Base-by-base conservation (phyloP, 2,888 invertebrate species). In the Eueremaeus valkanovi region DNA sequence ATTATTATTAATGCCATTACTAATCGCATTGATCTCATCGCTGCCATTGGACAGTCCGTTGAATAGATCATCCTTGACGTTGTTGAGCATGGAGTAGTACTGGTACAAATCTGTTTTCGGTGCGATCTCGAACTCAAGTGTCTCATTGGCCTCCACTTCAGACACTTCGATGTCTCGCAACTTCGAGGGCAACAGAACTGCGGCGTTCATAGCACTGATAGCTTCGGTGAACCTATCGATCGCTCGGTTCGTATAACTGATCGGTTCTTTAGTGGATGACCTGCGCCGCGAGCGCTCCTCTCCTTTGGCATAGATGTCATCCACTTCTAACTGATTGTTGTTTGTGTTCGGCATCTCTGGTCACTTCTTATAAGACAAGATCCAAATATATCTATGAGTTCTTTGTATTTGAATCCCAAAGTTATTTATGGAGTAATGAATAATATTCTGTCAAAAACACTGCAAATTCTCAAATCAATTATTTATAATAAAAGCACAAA, bases 261-360 rank as follows among this genome's bases (percentile, higher is more conserved):
- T 31, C 11, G 49, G 27, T 24, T 61, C 61, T 33, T 61, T 61
- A 31, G 27, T 27, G 16, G 75, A 74, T 21, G 66, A 68, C 40
- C 75, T 40, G 5, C 75, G 66, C n/a, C 68, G 45, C 13, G 45
- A 51, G 24, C 68, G 31, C 33, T 68, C 49, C n/a, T 66, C 75
- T 1, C 75, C 75, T n/a, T 29, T 70, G 24, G 68, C 68, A 49
- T 68, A 74, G 42, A 74, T 68, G 36, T 74, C 75, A 13, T 74
- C 75, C 24, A 74, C 75, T 33, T 74, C 70, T 29, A 74, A 27
- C 13, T 68, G 58, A 24, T 58, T 74, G 24, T 27, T 27, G 21
- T 21, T 70, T 29, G 68, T 68, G 33, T 68, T 74, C 0, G 45
- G 29, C 75, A 74, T 74, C 21, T 21, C 27, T 42, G 8, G 42